These are phyloP conservation scores for Paedocypris sp. DNA, from an alignment of 2,113 vertebrate genomes.

Conservation along the genomic window DNA sequence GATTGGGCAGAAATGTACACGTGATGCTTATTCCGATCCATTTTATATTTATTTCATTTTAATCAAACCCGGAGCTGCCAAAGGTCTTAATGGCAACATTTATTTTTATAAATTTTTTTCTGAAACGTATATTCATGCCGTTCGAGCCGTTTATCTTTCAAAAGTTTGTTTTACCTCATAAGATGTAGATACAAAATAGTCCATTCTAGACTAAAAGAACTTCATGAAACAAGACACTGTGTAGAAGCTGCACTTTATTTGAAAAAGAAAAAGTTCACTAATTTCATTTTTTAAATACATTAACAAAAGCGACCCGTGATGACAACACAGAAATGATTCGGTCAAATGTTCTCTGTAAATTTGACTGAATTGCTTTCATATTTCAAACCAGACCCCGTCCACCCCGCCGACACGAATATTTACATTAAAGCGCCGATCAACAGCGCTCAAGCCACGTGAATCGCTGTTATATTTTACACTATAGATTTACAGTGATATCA, in stretches of 20 bases:
- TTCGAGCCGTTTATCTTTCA: too few relatives aligned
- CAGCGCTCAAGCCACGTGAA: constrained; percentile 65
- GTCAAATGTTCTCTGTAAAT: constrained; percentile 70
- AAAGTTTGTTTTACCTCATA: too few relatives aligned
- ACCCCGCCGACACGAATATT: constrained; percentile 76
- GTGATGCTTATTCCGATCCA: too few relatives aligned
- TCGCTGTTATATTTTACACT: constrained; percentile 54
- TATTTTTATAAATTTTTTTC: too few relatives aligned
- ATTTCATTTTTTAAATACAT: constrained; percentile 94
- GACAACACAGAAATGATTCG: constrained; percentile 92
- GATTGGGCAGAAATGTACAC: too few relatives aligned
- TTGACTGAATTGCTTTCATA: constrained; percentile 90
- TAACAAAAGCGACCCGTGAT: constrained; percentile 92
- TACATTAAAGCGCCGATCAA: constrained; percentile 88
- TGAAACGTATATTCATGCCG: too few relatives aligned
- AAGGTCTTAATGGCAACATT: too few relatives aligned
- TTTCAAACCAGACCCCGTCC: constrained; percentile 72
- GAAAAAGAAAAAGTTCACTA: constrained; percentile 78
- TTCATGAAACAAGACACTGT: constrained; percentile 41
- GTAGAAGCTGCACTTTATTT: constrained; percentile 99
- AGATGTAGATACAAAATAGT: too few relatives aligned
- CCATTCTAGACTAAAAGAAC: neutral
- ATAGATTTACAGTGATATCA: constrained; percentile 68
- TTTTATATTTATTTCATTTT: too few relatives aligned
- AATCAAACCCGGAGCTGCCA: too few relatives aligned